Evolutionary conservation across 2,113 vertebrate species (phyloP), one percentile per base, ranked within the genome.

Genomic region (Melanocharis versteri): DNA sequence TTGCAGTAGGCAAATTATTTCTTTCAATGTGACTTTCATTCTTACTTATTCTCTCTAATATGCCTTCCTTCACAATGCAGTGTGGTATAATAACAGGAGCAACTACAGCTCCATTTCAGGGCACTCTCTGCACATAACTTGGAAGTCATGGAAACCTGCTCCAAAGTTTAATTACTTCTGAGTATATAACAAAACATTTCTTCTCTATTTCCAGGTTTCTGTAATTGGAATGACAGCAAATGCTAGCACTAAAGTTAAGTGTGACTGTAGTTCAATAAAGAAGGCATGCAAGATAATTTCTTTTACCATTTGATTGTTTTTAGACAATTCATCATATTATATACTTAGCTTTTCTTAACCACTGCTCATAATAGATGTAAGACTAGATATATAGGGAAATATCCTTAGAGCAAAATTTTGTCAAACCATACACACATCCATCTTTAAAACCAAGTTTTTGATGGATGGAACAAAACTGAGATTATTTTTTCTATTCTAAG

Each of bases 151-250:
- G 82, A 90, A 96, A 64, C 48, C 60, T 90, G 33, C 65, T 90
- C 45, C 87, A 35, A 87, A 91, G 39, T 84, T 93, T 80, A 96
- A 91, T 84, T 92, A 75, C 87, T 94, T 91, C 60, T 50, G 53
- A 93, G 42, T 57, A 66, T 56, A 76, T 91, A 93, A 89, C 33
- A 94, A 87, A 94, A 56, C 9, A n/a, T 14, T 88, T 81, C 42
- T 33, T 39, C 53, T 90, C 58, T 79, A 18, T 93, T 96, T 94
- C 68, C 70, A 78, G 33, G 54, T 83, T 92, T 90, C 82, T 95
- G 73, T 90, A 81, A 95, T 44, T 89, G 50, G 66, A 94, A 93
- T 69, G 62, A 62, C 44, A 82, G 86, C 69, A 95, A 81, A 94
- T 26, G 28, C 19, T 56, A 48, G 26, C 62, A 51, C 31, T 70